Percentiles rank a stretch among this genome's conserved stretches.
phyloP scores from a whole-genome alignment of 2,888 invertebrate genomes.

The Micoletzkya japonica region DNA sequence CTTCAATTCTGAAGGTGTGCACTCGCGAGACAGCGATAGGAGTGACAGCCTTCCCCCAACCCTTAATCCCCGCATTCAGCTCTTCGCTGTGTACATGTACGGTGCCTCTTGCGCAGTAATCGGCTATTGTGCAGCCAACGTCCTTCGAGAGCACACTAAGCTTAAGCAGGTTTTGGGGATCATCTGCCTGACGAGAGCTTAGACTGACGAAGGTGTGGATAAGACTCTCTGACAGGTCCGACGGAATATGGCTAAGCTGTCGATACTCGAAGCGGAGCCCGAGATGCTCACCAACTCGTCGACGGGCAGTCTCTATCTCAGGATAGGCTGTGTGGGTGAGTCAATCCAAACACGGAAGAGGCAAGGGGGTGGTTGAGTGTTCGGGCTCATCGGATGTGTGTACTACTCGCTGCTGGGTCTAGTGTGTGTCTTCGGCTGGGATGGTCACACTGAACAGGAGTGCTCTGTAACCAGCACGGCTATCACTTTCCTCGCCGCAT shows the following conservation, averaged over 20 bases:
- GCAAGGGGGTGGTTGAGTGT: constrained; percentile 34
- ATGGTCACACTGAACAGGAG: constrained; percentile 25
- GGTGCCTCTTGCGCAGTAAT: constrained; percentile 33
- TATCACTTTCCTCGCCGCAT: constrained; percentile 13
- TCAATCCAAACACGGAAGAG: background rate
- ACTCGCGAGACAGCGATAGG: too few relatives aligned
- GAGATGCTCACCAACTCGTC: constrained; percentile 45
- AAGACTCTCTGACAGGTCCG: constrained; percentile 12
- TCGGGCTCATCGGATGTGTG: constrained; percentile 48
- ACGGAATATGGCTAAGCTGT: constrained; percentile 17
- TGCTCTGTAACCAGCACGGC: constrained; percentile 10
- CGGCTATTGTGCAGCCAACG: constrained; percentile 33
- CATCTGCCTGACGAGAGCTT: background rate
- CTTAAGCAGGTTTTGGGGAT: constrained; percentile 1
- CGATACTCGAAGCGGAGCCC: constrained; percentile 17
- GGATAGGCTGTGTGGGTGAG: constrained; percentile 49
- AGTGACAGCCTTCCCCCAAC: background rate
- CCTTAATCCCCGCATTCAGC: background rate
- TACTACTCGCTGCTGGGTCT: constrained; percentile 35
- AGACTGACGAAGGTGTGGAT: background rate
- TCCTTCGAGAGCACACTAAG: constrained; percentile 20
- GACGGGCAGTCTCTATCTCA: constrained; percentile 49
- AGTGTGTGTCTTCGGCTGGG: constrained; percentile 22
- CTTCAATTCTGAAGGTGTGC: too few relatives aligned
- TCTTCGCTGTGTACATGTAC: constrained; percentile 25